Base-by-base conservation (phyloP, 2,888 invertebrate genomes). In the Platypus cylindrus region DNA sequence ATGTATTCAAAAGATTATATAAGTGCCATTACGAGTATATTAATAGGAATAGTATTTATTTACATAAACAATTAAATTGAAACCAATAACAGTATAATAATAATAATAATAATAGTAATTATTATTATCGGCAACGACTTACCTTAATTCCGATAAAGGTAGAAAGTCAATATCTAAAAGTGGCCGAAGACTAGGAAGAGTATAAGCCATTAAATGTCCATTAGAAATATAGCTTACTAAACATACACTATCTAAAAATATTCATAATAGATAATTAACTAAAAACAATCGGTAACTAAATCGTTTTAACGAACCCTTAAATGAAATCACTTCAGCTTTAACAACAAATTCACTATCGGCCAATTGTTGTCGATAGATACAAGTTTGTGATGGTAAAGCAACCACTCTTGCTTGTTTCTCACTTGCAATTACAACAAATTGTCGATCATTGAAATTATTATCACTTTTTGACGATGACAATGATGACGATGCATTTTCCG, bases 341-440 rank as follows among this genome's bases (percentile, higher is more conserved):
- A 93, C 86, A 43, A 93, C 90, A 64, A 90, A 89, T 64, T 91
- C 87, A 7, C 80, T 75, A 56, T 94, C 93, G 44, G 89, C 85
- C 50, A 95, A 74, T 65, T 90, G 90, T 62, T 86, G 84, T 52
- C 90, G 76, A 66, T 89, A 91, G 50, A 90, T 79, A 67, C 90
- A 91, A 60, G 85, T 87, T 66, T 94, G 94, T 51, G 91, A 90
- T 45, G 94, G 94, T 58, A 94, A 73, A 47, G 90, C 89, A 45
- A 94, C 82, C 45, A 94, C 86, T 52, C 89, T 74, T 43, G 87
- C 90, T 68, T 94, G 89, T 66, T 91, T 93, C 67, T 95, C 94
- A 39, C 91, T 91, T 44, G 85, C 83, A 49, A 95, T 76, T 34
- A 91, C 87, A 46, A 86, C 85, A 65, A 86, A 91, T 72, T 94